phyloP scores from a whole-genome alignment of 2,888 invertebrate genomes.

The Petrolisthes cinctipes region DNA sequence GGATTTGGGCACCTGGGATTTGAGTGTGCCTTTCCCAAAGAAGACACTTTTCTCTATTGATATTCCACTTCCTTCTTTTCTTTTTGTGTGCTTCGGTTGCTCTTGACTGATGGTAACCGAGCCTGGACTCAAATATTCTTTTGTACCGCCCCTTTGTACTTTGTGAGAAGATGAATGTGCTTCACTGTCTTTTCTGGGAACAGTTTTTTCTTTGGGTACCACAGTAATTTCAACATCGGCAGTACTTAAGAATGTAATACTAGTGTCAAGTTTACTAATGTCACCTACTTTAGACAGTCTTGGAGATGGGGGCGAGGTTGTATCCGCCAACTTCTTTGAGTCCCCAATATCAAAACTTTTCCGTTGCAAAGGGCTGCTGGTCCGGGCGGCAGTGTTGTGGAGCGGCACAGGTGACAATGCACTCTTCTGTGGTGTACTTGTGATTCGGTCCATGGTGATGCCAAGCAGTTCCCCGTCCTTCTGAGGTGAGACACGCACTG shows the following conservation, averaged over 20 bases:
- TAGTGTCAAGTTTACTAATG: background rate
- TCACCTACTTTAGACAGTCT: background rate
- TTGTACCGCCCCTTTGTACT: conserved; percentile 1
- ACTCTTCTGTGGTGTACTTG: background rate
- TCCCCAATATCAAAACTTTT: background rate
- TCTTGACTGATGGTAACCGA: background rate
- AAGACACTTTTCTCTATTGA: background rate
- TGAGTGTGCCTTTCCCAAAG: background rate
- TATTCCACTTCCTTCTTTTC: background rate
- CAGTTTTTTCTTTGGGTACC: background rate
- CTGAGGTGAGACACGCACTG: background rate
- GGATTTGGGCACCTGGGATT: conserved; percentile 17
- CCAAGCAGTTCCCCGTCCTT: background rate
- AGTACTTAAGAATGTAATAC: background rate
- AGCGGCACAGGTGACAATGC: background rate
- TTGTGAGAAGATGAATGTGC: conserved; percentile 3
- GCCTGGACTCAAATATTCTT: background rate
- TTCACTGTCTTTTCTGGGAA: background rate
- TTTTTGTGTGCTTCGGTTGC: background rate
- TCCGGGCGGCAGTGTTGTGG: too few species aligned
- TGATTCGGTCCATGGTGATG: background rate
- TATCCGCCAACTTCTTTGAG: background rate
- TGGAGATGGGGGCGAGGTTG: background rate
- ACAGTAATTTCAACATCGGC: conserved; percentile 11
- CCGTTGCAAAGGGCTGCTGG: too few species aligned